Evolutionary conservation across 2,888 invertebrate species (phyloP).

Genomic region (Ennomos quercinarius): DNA sequence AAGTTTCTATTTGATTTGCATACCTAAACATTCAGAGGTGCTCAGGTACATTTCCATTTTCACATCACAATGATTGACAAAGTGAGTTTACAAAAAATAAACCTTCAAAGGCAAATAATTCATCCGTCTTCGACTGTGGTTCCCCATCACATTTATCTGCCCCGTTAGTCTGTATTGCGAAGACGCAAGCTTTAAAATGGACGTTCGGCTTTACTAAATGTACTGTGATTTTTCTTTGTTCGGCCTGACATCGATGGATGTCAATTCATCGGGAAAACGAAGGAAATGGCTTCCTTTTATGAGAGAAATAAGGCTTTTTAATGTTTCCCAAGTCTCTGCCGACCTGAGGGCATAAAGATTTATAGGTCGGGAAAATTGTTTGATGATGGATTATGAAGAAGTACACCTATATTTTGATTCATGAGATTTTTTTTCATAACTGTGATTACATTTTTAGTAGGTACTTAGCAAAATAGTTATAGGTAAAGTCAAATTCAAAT

Average conservation of each 20-base stretch:
- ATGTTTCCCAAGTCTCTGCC: slow-evolving; percentile 47
- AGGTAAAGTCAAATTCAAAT: too few relatives aligned
- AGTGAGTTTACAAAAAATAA: slow-evolving; percentile 21
- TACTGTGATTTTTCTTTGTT: slow-evolving; percentile 64
- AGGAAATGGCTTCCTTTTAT: slow-evolving; percentile 62
- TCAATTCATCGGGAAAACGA: slow-evolving; percentile 66
- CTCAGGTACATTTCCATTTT: slow-evolving; percentile 14
- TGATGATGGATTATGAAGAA: slow-evolving; percentile 42
- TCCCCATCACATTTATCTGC: slow-evolving; percentile 36
- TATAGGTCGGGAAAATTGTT: slow-evolving; percentile 42
- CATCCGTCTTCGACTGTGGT: slow-evolving; percentile 21
- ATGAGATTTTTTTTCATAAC: too few relatives aligned
- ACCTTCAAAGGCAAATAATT: slow-evolving; percentile 22
- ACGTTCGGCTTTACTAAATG: slow-evolving; percentile 52
- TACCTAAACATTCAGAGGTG: slow-evolving; percentile 9
- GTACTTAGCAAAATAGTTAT: too few relatives aligned
- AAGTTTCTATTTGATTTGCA: slow-evolving; percentile 9
- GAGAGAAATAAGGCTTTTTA: slow-evolving; percentile 56
- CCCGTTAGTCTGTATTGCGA: slow-evolving; percentile 30
- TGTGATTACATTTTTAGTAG: too few relatives aligned
- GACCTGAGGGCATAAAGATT: slow-evolving; percentile 35
- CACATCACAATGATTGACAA: slow-evolving; percentile 25
- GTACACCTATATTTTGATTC: too few relatives aligned
- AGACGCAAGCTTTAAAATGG: slow-evolving; percentile 50
- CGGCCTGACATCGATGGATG: slow-evolving; percentile 64